phyloP scores from a whole-genome alignment of 2,797 vertebrate genomes.

The Kryptopterus vitreolus region DNA sequence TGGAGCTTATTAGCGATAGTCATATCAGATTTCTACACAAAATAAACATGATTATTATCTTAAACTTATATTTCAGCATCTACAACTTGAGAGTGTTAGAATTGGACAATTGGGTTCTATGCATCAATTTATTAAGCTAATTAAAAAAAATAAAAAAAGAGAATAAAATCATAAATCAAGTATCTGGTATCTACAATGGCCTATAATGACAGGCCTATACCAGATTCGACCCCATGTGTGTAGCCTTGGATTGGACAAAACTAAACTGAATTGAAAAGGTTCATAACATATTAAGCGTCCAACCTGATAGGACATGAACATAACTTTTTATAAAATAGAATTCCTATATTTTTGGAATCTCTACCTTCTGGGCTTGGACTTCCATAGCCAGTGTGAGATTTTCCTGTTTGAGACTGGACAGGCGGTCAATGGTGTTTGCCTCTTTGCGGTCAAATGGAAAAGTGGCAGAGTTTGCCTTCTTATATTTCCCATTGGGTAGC shows the following conservation, averaged over 20 bases:
- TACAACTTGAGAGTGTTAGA: background rate
- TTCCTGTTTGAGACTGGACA: constrained; percentile 76
- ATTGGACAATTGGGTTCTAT: background rate
- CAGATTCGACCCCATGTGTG: background rate
- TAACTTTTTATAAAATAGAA: background rate
- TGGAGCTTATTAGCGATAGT: background rate
- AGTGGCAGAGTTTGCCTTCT: constrained; percentile 63
- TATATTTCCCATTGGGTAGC: constrained; percentile 63
- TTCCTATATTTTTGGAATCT: constrained; percentile 6
- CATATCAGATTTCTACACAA: background rate
- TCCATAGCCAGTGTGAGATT: constrained; percentile 80
- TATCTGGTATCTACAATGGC: background rate
- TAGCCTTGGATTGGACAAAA: background rate
- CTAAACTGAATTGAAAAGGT: background rate
- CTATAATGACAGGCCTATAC: background rate
- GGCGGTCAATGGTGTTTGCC: constrained; percentile 63
- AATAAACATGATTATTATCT: background rate
- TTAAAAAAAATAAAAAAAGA: background rate
- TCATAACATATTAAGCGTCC: background rate
- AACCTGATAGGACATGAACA: background rate
- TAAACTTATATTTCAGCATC: background rate
- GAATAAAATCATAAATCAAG: background rate
- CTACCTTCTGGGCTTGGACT: constrained; percentile 89
- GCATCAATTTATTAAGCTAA: too few species aligned
- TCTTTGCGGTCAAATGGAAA: constrained; percentile 59